A percentile compares a stretch with the other conserved stretches of the same genome.
phyloP scores from a whole-genome alignment of 1,140 invertebrate genomes.

The Drosophila malerkotliana region DNA sequence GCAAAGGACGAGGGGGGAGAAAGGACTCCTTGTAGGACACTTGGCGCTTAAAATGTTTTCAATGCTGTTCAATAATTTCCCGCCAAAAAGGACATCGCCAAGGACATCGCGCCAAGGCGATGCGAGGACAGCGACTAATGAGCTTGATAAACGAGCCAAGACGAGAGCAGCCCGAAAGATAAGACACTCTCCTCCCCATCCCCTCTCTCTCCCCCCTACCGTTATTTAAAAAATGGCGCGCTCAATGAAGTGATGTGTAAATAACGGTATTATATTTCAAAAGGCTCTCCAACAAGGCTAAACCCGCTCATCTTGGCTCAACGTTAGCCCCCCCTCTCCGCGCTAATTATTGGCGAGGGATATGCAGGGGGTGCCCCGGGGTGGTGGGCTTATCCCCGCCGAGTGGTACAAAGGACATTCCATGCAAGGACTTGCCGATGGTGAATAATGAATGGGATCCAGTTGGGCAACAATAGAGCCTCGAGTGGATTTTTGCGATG shows the following conservation, averaged over 20 bases:
- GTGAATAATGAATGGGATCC: slow-evolving; percentile 48
- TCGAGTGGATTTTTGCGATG: not conserved
- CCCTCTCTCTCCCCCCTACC: not conserved
- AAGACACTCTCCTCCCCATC: slow-evolving; percentile 6
- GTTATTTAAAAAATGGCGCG: slow-evolving; percentile 48
- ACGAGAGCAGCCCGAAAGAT: slow-evolving; percentile 21
- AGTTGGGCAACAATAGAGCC: slow-evolving; percentile 32
- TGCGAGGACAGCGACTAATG: slow-evolving; percentile 55
- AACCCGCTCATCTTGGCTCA: slow-evolving; percentile 7
- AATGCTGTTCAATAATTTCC: slow-evolving; percentile 79
- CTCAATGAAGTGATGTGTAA: slow-evolving; percentile 68
- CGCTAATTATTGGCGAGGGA: slow-evolving; percentile 59
- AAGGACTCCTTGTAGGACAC: slow-evolving; percentile 25
- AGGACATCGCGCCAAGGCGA: slow-evolving; percentile 14
- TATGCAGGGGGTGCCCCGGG: slow-evolving; percentile 36
- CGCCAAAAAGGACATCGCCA: slow-evolving; percentile 37
- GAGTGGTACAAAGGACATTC: slow-evolving; percentile 47
- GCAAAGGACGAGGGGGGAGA: slow-evolving; percentile 57
- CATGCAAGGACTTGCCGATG: slow-evolving; percentile 46
- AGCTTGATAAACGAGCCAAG: slow-evolving; percentile 55
- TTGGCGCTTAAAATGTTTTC: slow-evolving; percentile 77
- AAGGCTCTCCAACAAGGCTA: slow-evolving; percentile 27
- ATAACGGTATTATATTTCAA: slow-evolving; percentile 55
- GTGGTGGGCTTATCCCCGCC: slow-evolving; percentile 2
- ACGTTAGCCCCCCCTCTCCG: slow-evolving; percentile 1